These are phyloP conservation scores for Sebastiscus tertius DNA, from an alignment of 2,797 vertebrate species.

Conservation along the genomic window DNA sequence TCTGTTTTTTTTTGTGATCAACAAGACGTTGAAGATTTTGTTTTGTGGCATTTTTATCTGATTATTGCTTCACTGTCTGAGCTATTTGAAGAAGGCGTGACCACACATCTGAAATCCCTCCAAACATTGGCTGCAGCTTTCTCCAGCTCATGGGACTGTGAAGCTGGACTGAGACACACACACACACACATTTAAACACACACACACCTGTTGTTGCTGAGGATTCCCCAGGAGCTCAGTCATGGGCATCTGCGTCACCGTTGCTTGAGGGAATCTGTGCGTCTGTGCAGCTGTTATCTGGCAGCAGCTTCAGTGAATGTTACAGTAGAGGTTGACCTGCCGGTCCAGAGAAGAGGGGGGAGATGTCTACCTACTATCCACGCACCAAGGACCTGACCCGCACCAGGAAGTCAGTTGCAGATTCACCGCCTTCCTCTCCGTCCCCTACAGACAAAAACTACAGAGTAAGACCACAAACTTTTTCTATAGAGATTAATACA, in stretches of 20 bases:
- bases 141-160: constrained; percentile 19
- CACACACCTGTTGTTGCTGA: constrained; percentile 70
- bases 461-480: constrained; percentile 87
- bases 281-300: constrained; percentile 51
- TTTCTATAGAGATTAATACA: neutral
- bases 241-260: constrained; percentile 66
- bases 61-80: constrained; percentile 40
- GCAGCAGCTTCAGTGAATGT: constrained; percentile 31
- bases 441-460: constrained; percentile 93
- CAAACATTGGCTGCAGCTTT: constrained; percentile 33
- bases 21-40: neutral
- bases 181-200: neutral
- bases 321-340: constrained; percentile 52
- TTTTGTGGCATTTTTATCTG: constrained; percentile 56
- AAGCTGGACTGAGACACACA: constrained; percentile 30
- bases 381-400: constrained; percentile 93
- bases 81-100: constrained; percentile 43
- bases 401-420: constrained; percentile 91
- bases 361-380: constrained; percentile 92
- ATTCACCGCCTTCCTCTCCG: constrained; percentile 93
- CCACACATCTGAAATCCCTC: constrained; percentile 19
- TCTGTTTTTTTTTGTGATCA: neutral
- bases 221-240: constrained; percentile 59
- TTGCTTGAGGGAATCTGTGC: constrained; percentile 60
- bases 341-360: constrained; percentile 41